These are phyloP conservation scores for Athalia rosae DNA, from an alignment of 2,888 invertebrate genomes.

Conservation along the genomic window DNA sequence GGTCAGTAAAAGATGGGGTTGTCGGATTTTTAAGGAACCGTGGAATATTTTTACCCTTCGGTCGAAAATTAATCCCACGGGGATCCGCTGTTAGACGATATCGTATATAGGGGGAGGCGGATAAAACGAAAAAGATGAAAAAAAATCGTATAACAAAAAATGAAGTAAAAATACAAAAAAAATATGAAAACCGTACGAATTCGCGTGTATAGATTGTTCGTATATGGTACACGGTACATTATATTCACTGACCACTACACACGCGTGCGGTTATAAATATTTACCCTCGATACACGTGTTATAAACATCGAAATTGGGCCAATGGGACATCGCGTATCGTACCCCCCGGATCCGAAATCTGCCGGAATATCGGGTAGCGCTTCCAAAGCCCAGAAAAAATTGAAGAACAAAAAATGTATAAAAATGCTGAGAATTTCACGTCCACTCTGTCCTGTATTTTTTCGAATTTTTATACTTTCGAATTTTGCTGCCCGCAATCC, in stretches of 20 bases:
- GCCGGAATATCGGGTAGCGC: background rate
- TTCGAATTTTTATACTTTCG: background rate
- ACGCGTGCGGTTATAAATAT: conserved; percentile 33
- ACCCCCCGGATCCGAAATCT: background rate
- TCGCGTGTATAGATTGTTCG: conserved; percentile 14
- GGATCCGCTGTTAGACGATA: conserved; percentile 57
- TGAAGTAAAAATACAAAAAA: too few relatives aligned
- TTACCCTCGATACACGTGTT: conserved; percentile 16
- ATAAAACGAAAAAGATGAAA: background rate
- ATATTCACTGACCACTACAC: too few relatives aligned
- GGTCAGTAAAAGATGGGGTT: conserved; percentile 61
- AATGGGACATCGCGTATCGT: conserved; percentile 32
- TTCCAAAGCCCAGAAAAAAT: background rate
- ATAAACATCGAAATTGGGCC: conserved; percentile 41
- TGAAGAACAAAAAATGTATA: background rate
- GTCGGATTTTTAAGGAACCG: conserved; percentile 71
- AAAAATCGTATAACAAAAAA: background rate
- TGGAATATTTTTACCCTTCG: conserved; percentile 68
- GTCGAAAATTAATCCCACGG: conserved; percentile 69
- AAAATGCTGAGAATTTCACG: too few relatives aligned
- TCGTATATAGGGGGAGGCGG: background rate
- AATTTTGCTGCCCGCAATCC: background rate
- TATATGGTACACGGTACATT: conserved; percentile 22
- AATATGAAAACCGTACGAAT: background rate
- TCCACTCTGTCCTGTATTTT: too few relatives aligned